phyloP scores from a whole-genome alignment of 1,140 invertebrate species.

The Drosophila dunni region DNA sequence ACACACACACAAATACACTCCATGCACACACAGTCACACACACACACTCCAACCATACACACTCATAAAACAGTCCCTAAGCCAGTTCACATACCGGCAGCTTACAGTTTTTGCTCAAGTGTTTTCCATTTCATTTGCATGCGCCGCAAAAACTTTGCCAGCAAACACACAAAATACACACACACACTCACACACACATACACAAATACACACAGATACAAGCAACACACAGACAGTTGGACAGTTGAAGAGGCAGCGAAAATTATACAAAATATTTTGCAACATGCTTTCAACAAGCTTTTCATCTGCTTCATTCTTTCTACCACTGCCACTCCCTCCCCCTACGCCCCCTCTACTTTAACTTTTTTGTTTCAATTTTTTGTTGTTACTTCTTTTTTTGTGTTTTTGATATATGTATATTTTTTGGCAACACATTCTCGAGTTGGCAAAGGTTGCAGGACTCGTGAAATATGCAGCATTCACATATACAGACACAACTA shows the following conservation, averaged over 20 bases:
- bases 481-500: not conserved
- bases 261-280: conserved; percentile 57
- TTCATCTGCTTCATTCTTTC: too few species aligned
- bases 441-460: conserved; percentile 38
- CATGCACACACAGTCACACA: too few species aligned
- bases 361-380: not conserved
- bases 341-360: not conserved
- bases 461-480: conserved; percentile 47
- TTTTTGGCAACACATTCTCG: conserved; percentile 11
- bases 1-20: conserved; percentile 1
- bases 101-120: conserved; percentile 64
- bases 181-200: conserved; percentile 5
- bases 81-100: conserved; percentile 38
- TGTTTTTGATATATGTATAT: conserved; percentile 17
- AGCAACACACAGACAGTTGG: conserved; percentile 14
- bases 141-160: conserved; percentile 60
- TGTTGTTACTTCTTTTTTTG: not conserved
- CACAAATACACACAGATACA: conserved; percentile 12
- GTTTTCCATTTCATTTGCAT: conserved; percentile 80
- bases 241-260: conserved; percentile 48
- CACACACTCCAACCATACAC: not conserved
- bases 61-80: conserved; percentile 12
- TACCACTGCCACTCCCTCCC: too few species aligned
- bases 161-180: conserved; percentile 35
- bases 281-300: conserved; percentile 60